Base-by-base conservation (phyloP, 2,797 vertebrate genomes). In the Rhinogobio ventralis region DNA sequence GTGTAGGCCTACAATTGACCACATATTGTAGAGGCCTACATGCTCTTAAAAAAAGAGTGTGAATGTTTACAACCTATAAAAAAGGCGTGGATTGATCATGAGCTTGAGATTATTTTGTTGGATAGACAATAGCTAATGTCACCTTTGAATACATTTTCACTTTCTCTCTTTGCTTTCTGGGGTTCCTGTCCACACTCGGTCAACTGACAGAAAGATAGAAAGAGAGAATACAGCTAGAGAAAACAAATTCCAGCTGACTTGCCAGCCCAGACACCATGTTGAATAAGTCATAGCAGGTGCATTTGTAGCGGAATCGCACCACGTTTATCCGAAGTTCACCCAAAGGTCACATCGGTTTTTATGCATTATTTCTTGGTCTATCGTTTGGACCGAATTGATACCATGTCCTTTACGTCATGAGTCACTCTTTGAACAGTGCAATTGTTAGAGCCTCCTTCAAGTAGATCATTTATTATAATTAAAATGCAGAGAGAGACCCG, bases 401-500 rank as follows among this genome's bases (percentile, higher is more conserved):
- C 25, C 23, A 39, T 72, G 42, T 51, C 49, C 23, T 53, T 51
- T 66, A 60, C 10, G 10, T 39, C 46, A 11, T 7, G 36, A 74
- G 77, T 80, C 83, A 25, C 7, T 72, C 28, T 46, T 60, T 81
- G 67, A 81, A 33, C 71, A 51, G 78, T 67, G 25, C 33, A 8
- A 55, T 81, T 79, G 53, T 72, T 71, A 62, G 6, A 85, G 76
- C 72, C 36, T 81, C 77, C 82, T 76, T 83, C 74, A 87, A 90
- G 87, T 71, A 91, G 87, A 91, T 92, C 49, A 91, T 93, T 91
- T 79, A 85, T 82, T 79, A 89, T 93, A 90, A 94, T 92, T 92
- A 90, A 93, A 93, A 94, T 93, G 91, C 93, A 93, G 92, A 94
- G 92, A 88, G 90, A 90, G 84, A 84, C 6, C 57, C 30, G 57